phyloP scores from a whole-genome alignment of 2,888 invertebrate species.

The Nasonia oneida region DNA sequence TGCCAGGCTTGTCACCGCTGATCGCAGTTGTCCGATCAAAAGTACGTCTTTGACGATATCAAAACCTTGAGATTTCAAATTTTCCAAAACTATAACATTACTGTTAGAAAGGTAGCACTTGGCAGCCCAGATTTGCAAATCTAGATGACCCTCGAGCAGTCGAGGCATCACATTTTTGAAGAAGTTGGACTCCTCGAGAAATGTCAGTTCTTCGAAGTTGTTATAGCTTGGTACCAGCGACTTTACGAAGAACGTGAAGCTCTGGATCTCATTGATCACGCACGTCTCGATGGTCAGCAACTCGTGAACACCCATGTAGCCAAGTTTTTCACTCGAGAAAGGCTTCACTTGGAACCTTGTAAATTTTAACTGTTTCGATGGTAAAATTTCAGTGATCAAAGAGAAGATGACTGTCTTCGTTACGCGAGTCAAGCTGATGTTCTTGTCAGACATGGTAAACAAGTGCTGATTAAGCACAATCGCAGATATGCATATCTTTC shows the following conservation, averaged over 20 bases:
- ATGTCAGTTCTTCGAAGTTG: slow-evolving; percentile 12
- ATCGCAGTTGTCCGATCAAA: slow-evolving; percentile 61
- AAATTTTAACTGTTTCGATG: not conserved
- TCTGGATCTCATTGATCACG: not conserved
- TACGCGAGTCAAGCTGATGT: not conserved
- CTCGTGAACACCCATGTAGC: slow-evolving; percentile 37
- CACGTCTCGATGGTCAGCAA: slow-evolving; percentile 23
- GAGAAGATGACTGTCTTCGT: not conserved
- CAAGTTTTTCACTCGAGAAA: slow-evolving; percentile 17
- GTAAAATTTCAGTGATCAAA: not conserved
- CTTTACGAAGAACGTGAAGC: slow-evolving; percentile 47
- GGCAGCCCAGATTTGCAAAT: slow-evolving; percentile 15
- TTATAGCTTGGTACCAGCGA: not conserved
- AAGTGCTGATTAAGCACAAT: not conserved
- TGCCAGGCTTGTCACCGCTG: slow-evolving; percentile 68
- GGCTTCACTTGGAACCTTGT: not conserved
- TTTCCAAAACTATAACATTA: slow-evolving; percentile 31
- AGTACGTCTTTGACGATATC: not conserved
- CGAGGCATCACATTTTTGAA: slow-evolving; percentile 1
- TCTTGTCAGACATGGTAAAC: not conserved
- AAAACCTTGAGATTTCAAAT: slow-evolving; percentile 16
- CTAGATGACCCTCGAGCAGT: not conserved
- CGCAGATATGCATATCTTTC: not conserved
- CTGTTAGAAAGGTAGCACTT: slow-evolving; percentile 35
- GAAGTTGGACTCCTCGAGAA: slow-evolving; percentile 35